phyloP scores from a whole-genome alignment of 2,797 vertebrate species.

The Falco berigora region DNA sequence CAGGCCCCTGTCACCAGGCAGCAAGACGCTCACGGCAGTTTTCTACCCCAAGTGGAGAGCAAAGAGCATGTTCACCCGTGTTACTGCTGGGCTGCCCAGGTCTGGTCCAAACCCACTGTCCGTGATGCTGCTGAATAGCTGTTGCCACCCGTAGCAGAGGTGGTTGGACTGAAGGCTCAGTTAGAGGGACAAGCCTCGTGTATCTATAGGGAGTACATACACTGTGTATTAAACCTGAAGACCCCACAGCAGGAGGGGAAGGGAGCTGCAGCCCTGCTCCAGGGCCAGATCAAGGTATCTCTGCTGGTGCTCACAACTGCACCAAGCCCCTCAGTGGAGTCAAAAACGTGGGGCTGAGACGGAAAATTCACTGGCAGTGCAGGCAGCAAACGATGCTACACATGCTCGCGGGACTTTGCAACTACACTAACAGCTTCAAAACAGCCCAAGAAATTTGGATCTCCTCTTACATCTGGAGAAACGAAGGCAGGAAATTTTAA shows the following conservation, averaged over 20 bases:
- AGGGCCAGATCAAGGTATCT: background rate
- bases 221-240: background rate
- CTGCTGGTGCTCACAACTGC: background rate
- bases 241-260: background rate
- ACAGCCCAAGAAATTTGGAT: background rate
- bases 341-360: background rate
- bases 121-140: background rate
- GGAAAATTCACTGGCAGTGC: background rate
- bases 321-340: background rate
- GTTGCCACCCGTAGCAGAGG: background rate
- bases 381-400: background rate
- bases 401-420: rapidly evolving
- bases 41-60: background rate
- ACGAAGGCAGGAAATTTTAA: background rate
- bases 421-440: background rate
- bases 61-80: rapidly evolving
- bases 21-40: background rate
- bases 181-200: background rate
- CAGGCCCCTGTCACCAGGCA: background rate
- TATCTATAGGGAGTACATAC: rapidly evolving
- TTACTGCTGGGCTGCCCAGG: rapidly evolving
- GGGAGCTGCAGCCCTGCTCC: background rate
- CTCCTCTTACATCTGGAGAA: background rate
- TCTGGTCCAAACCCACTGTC: background rate
- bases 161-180: background rate